Evolutionary conservation across 2,797 vertebrate genomes (phyloP).

Genomic region (Halcyon chelicuti): DNA sequence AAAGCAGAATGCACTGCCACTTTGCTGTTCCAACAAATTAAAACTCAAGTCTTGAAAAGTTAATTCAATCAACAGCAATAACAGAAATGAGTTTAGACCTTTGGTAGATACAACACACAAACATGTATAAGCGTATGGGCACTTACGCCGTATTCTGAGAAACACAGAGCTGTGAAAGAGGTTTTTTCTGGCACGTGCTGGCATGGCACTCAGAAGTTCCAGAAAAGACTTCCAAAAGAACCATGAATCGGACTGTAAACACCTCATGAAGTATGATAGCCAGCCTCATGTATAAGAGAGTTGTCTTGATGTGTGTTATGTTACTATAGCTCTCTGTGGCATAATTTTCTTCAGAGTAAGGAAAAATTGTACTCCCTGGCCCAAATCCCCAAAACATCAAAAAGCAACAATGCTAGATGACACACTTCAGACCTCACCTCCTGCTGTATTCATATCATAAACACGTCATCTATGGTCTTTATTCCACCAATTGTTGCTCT

Average conservation of each 20-base stretch:
- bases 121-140: neutral
- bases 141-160: neutral
- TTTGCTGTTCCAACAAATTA: conserved; percentile 46
- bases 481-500: neutral
- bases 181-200: neutral
- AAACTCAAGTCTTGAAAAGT: conserved; percentile 30
- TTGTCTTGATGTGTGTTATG: neutral
- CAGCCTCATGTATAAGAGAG: neutral
- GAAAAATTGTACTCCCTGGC: neutral
- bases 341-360: neutral
- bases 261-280: neutral
- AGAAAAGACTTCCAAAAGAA: neutral
- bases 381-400: neutral
- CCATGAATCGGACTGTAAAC: neutral
- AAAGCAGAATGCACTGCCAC: neutral
- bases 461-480: rapidly evolving
- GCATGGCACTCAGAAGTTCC: neutral
- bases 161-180: neutral
- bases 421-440: neutral
- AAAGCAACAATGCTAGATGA: neutral
- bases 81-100: neutral
- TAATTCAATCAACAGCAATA: neutral
- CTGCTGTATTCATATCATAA: neutral
- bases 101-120: neutral
- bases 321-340: neutral